Conservation (phyloP, 2,113 vertebrate species). For the Peromyscus californicus region DNA sequence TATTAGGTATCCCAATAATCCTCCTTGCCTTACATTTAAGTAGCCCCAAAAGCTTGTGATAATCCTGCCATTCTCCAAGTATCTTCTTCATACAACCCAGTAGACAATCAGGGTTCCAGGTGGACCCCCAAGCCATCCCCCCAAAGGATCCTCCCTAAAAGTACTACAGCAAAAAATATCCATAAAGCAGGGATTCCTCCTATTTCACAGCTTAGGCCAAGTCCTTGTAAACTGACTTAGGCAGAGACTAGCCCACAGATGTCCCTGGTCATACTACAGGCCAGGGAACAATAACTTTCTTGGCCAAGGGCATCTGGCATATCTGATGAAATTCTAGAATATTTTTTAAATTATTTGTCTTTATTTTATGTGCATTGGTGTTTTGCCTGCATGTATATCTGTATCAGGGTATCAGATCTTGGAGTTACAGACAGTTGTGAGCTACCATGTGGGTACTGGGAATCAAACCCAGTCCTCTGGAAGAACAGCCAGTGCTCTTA, state of each 20-base stretch:
- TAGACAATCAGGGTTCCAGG: constrained; percentile 38
- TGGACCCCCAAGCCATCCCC: not conserved
- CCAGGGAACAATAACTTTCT: not conserved
- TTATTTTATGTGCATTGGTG: not conserved
- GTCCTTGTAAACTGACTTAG: not conserved
- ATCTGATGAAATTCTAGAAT: not conserved
- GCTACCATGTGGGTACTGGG: not conserved
- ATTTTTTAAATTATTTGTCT: not conserved
- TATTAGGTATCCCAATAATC: not conserved
- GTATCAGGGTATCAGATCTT: not conserved
- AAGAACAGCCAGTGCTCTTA: not conserved
- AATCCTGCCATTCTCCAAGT: not conserved
- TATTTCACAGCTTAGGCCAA: not conserved
- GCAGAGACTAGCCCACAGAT: not conserved
- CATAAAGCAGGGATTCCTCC: not conserved
- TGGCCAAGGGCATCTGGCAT: not conserved
- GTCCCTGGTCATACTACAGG: not conserved
- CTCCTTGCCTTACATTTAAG: not conserved
- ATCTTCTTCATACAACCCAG: not conserved
- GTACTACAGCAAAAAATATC: not conserved
- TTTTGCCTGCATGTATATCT: not conserved
- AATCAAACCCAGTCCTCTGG: not conserved
- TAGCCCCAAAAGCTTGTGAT: not conserved
- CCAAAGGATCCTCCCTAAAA: not conserved
- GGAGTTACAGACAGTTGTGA: not conserved